Evolutionary conservation across 1,140 invertebrate genomes (phyloP), one percentile per base, ranked within the genome.

Genomic region (Orchestia grillus): DNA sequence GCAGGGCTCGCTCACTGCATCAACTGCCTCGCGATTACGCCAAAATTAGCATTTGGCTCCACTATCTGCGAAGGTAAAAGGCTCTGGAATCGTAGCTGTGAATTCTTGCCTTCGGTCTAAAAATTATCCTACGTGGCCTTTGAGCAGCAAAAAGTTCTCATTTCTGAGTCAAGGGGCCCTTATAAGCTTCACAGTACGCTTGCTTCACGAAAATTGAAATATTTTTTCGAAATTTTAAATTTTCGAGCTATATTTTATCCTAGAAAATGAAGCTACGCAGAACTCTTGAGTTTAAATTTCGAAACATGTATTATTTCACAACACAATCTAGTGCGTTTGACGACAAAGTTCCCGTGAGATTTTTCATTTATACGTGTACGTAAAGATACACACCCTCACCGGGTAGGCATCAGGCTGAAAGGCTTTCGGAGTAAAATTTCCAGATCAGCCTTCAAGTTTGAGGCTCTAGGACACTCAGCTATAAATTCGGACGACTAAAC

Each of bases 401-500:
- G 62, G 41, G 88, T 15, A 44, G n/a, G 88, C 28, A 90, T 90
- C 88, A 44, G 41, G 16, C 88, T 90, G 88, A 90, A 90, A 90
- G 88, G 88, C 41, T 90, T 90, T 43, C 28, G 41, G 88, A 90
- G 88, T 90, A 90, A 90, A 90, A 90, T 90, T 41, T 28, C 28
- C n/a, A 42, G 88, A 90, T 42, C 0, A 90, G 36, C 43, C 88
- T 42, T 44, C 88, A 90, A 90, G 43, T 90, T 90, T 90, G n/a
- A 90, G 88, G 41, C 43, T 44, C 88, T 90, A 42, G 42, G 43
- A 90, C 88, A 90, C 88, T 90, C 15, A 42, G 41, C 43, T 41
- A 90, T 90, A 90, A 90, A 90, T 90, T 90, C 43, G 15, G 43
- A 44, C 88, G 88, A 90, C 88, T 90, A 90, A 90, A 90, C 43